Percentiles rank a stretch among this genome's conserved stretches.
These are phyloP conservation scores for Armadillidium nasatum DNA, from an alignment of 1,140 invertebrate species.

Conservation along the genomic window DNA sequence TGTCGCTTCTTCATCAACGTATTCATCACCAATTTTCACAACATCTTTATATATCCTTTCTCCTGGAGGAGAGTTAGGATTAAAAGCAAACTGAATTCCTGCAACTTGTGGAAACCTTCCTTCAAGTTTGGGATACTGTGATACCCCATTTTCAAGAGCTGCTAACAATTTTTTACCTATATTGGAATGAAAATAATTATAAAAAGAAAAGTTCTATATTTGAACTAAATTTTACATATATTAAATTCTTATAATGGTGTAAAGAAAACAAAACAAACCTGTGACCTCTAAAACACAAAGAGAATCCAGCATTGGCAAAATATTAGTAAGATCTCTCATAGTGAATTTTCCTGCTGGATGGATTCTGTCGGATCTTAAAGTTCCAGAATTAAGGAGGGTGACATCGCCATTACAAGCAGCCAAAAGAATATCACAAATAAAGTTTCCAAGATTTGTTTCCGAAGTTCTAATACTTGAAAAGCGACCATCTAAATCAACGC, in stretches of 20 bases:
- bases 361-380: constrained; percentile 69
- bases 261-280: constrained; percentile 47
- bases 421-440: constrained; percentile 80
- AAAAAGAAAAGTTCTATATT: too few species aligned
- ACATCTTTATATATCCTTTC: constrained; percentile 59
- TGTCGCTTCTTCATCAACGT: constrained; percentile 63
- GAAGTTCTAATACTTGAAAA: constrained; percentile 70
- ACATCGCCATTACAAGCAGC: constrained; percentile 76
- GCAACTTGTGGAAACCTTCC: constrained; percentile 76
- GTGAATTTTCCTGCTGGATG: constrained; percentile 75
- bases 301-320: constrained; percentile 78
- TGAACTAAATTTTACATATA: too few species aligned
- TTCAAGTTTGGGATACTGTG: constrained; percentile 71
- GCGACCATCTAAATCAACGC: constrained; percentile 74
- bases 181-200: background rate
- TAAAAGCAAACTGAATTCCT: constrained; percentile 77
- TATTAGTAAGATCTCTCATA: constrained; percentile 71
- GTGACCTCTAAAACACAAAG: constrained; percentile 65
- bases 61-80: constrained; percentile 66
- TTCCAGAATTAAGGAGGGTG: constrained; percentile 81
- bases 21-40: constrained; percentile 78
- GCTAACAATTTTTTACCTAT: constrained; percentile 63
- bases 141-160: constrained; percentile 74
- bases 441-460: constrained; percentile 87
- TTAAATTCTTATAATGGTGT: too few species aligned